These are phyloP conservation scores for Drosophila colorata DNA, from an alignment of 2,888 invertebrate genomes.

Conservation along the genomic window DNA sequence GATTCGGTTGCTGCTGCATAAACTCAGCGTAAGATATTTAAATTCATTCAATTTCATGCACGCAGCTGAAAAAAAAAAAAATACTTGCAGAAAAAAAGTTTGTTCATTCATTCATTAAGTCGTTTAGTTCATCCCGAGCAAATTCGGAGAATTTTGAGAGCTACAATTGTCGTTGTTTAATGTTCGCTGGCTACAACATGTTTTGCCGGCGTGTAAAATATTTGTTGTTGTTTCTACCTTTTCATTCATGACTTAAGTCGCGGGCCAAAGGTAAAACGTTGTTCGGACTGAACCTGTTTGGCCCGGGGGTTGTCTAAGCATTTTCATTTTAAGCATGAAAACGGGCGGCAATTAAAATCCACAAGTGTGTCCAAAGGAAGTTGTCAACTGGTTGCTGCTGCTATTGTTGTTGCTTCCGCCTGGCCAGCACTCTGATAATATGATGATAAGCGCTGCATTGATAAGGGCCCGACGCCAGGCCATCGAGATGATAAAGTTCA, in stretches of 20 bases:
- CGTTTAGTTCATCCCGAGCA: conserved; percentile 20
- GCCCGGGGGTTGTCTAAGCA: conserved; percentile 33
- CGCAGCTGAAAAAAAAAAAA: conserved; percentile 3
- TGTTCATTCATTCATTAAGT: conserved; percentile 35
- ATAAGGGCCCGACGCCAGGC: conserved; percentile 35
- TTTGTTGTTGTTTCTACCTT: conserved; percentile 26
- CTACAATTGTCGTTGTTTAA: conserved; percentile 60
- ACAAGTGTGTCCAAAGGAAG: conserved; percentile 60
- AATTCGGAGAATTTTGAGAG: conserved; percentile 54
- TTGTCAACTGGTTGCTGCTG: conserved; percentile 54
- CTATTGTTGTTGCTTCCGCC: conserved; percentile 40
- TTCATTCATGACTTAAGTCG: conserved; percentile 63
- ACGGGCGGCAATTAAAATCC: conserved; percentile 61
- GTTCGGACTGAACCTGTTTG: conserved; percentile 41
- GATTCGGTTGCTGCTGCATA: conserved; percentile 27
- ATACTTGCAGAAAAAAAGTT: not conserved
- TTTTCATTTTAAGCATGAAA: conserved; percentile 48
- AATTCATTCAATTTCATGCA: conserved; percentile 47
- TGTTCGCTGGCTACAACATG: conserved; percentile 26
- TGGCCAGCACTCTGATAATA: too few relatives aligned
- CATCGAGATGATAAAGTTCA: conserved; percentile 54
- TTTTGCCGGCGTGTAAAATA: conserved; percentile 9
- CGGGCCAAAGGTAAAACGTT: conserved; percentile 21
- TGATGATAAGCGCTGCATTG: conserved; percentile 37
- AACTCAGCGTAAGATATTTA: conserved; percentile 29